Percentiles rank a stretch among this genome's conserved stretches.
phyloP scores from a whole-genome alignment of 2,797 vertebrate species.

The Clamator glandarius region DNA sequence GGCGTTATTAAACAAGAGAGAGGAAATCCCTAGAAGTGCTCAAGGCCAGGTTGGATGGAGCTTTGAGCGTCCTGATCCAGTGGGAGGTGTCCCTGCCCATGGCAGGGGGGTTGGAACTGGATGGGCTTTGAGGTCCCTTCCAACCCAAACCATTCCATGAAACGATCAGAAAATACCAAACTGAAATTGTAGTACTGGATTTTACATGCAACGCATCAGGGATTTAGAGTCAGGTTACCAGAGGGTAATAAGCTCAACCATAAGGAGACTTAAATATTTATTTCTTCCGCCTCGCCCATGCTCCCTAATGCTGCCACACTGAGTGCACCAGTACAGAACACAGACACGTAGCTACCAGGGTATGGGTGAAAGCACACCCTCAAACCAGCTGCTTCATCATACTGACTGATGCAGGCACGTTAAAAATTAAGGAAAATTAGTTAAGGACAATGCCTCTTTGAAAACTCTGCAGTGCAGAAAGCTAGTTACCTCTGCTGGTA shows the following conservation, averaged over 20 bases:
- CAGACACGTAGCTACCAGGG: fast-evolving
- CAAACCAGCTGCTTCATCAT: neutral
- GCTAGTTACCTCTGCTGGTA: neutral
- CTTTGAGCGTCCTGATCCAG: too few relatives aligned
- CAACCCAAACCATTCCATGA: too few relatives aligned
- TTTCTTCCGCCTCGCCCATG: neutral
- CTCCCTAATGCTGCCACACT: neutral
- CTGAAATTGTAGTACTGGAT: neutral
- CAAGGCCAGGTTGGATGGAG: too few relatives aligned
- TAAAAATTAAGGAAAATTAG: neutral
- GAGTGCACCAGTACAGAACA: fast-evolving
- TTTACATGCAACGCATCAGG: neutral
- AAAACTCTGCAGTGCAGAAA: neutral
- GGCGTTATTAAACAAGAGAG: neutral
- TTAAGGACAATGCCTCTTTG: neutral
- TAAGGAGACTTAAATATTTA: neutral
- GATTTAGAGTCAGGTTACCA: neutral
- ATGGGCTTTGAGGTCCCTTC: too few relatives aligned
- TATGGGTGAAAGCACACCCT: neutral
- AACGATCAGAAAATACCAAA: neutral
- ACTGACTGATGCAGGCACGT: neutral
- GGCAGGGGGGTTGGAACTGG: too few relatives aligned
- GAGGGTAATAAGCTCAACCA: neutral
- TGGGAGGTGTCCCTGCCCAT: too few relatives aligned
- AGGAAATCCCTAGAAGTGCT: neutral